These are phyloP conservation scores for Notechis scutatus DNA, from an alignment of 2,113 vertebrate species.

Conservation along the genomic window DNA sequence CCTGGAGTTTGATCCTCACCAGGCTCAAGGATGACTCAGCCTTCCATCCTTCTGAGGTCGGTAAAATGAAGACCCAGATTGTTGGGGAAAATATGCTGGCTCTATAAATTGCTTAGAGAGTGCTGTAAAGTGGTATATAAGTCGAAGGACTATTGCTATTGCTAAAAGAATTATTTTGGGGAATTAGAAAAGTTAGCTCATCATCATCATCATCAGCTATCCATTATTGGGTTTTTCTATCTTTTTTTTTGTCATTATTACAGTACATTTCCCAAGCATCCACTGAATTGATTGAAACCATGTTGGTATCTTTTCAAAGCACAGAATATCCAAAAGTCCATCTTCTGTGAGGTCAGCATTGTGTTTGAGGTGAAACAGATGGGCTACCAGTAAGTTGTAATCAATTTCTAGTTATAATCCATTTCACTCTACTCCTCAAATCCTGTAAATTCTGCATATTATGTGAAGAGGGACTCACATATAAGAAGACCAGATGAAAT, in stretches of 20 bases:
- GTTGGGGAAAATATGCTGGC: too few species aligned
- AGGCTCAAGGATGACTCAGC: not conserved
- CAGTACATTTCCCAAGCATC: not conserved
- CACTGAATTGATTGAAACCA: not conserved
- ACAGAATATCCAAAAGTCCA: slow-evolving; percentile 6
- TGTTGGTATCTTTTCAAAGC: slow-evolving; percentile 25
- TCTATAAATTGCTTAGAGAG: too few species aligned
- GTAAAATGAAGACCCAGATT: not conserved
- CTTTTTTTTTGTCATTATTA: not conserved
- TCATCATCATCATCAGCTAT: not conserved
- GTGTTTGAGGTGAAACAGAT: not conserved
- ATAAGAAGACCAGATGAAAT: slow-evolving; percentile 34
- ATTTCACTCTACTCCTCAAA: slow-evolving; percentile 19
- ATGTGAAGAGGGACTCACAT: slow-evolving; percentile 19
- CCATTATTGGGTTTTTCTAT: not conserved
- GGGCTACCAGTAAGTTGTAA: not conserved
- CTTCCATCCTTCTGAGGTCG: too few species aligned
- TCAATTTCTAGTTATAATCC: not conserved
- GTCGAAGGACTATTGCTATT: not conserved
- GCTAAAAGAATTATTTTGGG: not conserved
- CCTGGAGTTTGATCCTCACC: too few species aligned
- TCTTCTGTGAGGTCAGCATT: not conserved
- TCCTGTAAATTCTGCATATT: slow-evolving; percentile 1
- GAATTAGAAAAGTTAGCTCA: not conserved
- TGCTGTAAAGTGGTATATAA: too few species aligned